Evolutionary conservation across 2,113 vertebrate genomes (phyloP), one percentile per base, ranked within the genome.

Genomic region (Scytalopus superciliaris): DNA sequence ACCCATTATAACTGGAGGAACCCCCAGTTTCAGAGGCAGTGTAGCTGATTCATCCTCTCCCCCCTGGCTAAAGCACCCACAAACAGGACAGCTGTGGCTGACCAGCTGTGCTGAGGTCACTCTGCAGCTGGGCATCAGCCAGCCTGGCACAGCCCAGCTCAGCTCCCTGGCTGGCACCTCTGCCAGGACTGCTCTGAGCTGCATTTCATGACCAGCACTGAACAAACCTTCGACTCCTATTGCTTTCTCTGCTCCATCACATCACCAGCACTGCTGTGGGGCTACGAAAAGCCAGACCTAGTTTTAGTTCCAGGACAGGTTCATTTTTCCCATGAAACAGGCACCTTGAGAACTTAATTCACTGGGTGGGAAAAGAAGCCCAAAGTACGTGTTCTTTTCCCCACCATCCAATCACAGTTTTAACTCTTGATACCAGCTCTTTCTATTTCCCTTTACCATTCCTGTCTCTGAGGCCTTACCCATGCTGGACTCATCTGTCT

Each of bases 401-500:
- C 33, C 24, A 14, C 10, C 30, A 13, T 17, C 53, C 57, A 59
- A 53, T 10, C 40, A 49, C 33, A 59, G 7, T 21, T 68, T 85
- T 28, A 87, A 57, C 12, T 85, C 21, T 13, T 3, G 14, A 40
- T 35, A 49, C 21, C 50, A 62, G 23, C 8, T 93, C 24, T 31
- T 93, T 44, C 50, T 50, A 9, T 27, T 62, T 70, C 49, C 47
- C 39, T 50, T 60, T 14, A 24, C 33, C 52, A 45, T 30, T 44
- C 35, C 70, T 49, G 52, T 30, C 52, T 33, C 42, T 47, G 60
- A 79, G 18, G 44, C 95, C 98, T 86, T 99, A 97, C 99, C 99
- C 97, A 99, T 98, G 97, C 99, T 99, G 98, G 98, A 99, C 92
- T 99, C 99, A 56, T 99, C 99, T 0, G 98, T 98, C 96, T 99